Evolutionary conservation across 1,140 invertebrate species (phyloP), one percentile per base, ranked within the genome.

Genomic region (Pogonus chalceus): DNA sequence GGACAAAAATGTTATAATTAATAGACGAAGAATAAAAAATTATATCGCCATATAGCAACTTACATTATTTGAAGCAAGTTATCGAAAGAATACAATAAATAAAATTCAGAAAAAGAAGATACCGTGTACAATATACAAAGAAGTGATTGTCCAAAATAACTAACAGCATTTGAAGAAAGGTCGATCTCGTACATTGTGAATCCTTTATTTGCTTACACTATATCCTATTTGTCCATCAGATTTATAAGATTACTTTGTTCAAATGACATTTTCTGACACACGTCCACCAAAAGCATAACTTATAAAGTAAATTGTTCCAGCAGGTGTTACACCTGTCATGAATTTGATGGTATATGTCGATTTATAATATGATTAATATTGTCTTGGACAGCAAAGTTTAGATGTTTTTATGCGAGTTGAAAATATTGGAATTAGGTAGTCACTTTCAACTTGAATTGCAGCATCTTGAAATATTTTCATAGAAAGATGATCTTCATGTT

Each of bases 181-280:
- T n/a, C 54, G 9, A 55, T 26, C 23, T 59, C 51, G 20, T 60
- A 49, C 22, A 60, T 59, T 20, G 50, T 47, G 53, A 60, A 54
- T n/a, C 57, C 56, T 56, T 56, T 60, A 35, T 60, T 56, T 2
- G 56, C 51, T 49, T 56, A 54, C 10, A 60, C 31, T 10, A n/a
- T 26, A 52, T 58, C 57, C 16, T 12, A 12, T 12, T 24, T 2
- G 16, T 23, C 35, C 22, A 54, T 12, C 47, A 2, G 1, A 1
- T 54, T 39, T 4, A 51, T 39, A 1, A 57, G 2, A 23, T 20
- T 47, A 10, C 14, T n/a, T 4, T 49, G 2, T 4, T 49, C 22
- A 22, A 48, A 54, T 54, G 2, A 21, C 43, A 49, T 54, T 54
- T 2, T 49, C 53, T n/a, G 2, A 31, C 7, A 14, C 14, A n/a